Conservation (phyloP, 2,797 vertebrate species). For the Neostethus bicornis region DNA sequence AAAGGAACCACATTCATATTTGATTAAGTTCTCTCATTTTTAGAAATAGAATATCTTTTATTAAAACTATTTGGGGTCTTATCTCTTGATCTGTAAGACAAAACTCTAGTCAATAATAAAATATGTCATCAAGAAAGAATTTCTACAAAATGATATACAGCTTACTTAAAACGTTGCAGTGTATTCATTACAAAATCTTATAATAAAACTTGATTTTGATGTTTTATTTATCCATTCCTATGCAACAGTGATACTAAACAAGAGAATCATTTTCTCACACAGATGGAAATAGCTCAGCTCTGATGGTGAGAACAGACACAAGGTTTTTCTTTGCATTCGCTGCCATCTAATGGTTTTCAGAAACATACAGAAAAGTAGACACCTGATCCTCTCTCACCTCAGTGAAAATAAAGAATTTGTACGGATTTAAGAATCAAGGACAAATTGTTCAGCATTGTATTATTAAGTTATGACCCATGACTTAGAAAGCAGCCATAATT, state of each 20-base stretch:
- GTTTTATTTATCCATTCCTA: conserved; percentile 11
- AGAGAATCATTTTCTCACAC: background rate
- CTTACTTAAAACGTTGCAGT: conserved; percentile 16
- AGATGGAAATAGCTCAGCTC: background rate
- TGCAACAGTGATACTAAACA: conserved; percentile 10
- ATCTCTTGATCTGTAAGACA: conserved; percentile 2
- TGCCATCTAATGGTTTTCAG: conserved; percentile 68
- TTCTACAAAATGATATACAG: conserved; percentile 14
- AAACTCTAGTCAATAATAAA: conserved; percentile 3
- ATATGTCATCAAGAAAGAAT: conserved; percentile 1
- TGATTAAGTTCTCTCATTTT: background rate
- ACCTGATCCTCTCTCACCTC: background rate
- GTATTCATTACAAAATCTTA: conserved; percentile 5
- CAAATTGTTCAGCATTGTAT: background rate
- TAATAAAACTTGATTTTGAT: conserved; percentile 5
- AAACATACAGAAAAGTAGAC: background rate
- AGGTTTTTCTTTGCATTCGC: conserved; percentile 52
- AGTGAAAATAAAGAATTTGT: background rate
- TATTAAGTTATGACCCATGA: background rate
- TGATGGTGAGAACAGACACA: background rate
- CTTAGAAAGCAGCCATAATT: too few relatives aligned
- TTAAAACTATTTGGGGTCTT: background rate
- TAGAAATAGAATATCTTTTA: background rate
- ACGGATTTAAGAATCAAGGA: too few relatives aligned
- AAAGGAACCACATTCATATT: background rate